Evolutionary conservation across 2,888 invertebrate species (phyloP).

Genomic region (Choreutis nemorana): DNA sequence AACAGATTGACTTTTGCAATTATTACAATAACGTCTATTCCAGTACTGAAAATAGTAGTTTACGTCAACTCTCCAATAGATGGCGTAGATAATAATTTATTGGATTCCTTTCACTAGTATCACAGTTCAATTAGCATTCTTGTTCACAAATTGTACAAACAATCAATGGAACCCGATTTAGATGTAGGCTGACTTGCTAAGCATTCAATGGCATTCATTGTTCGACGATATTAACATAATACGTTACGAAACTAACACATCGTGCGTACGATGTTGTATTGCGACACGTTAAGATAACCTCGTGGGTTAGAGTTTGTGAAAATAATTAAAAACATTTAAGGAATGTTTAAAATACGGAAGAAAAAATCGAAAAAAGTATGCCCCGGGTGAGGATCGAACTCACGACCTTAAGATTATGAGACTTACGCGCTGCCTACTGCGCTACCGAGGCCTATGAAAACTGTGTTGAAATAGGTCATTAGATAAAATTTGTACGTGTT

Average conservation of each 20-base stretch:
- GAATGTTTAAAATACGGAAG: not conserved
- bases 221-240: slow-evolving; percentile 36
- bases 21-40: no score
- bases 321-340: not conserved
- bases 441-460: slow-evolving; percentile 72
- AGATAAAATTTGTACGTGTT: not conserved
- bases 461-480: slow-evolving; percentile 12
- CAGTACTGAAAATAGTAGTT: no score
- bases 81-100: slow-evolving; percentile 22
- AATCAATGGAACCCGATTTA: slow-evolving; percentile 21
- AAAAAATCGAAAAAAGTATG: slow-evolving; percentile 43
- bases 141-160: slow-evolving; percentile 29
- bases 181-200: slow-evolving; percentile 30
- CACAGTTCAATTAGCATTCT: slow-evolving; percentile 11
- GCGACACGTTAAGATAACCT: slow-evolving; percentile 9
- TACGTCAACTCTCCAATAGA: slow-evolving; percentile 24
- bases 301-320: not conserved
- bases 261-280: slow-evolving; percentile 14
- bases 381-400: slow-evolving; percentile 95
- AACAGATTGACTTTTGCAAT: no score
- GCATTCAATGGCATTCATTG: slow-evolving; percentile 28
- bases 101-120: slow-evolving; percentile 13
- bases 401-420: slow-evolving; percentile 95
- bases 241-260: slow-evolving; percentile 14
- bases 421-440: slow-evolving; percentile 91